Conservation (phyloP, 2,113 vertebrate species). For the Hippoglossus stenolepis region DNA sequence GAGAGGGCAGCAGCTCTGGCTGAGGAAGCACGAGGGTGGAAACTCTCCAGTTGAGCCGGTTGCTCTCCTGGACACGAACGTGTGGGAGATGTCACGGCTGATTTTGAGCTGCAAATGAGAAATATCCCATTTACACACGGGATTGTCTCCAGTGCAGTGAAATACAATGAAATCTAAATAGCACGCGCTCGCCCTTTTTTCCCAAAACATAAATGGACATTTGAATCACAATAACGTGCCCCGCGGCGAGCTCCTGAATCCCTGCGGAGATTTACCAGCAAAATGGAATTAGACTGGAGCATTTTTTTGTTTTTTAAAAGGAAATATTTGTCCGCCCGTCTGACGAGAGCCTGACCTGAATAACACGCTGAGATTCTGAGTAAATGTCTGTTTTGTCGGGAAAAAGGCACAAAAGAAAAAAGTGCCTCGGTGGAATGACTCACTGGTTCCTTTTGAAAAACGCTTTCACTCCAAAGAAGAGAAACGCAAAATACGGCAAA, state of each 20-base stretch:
- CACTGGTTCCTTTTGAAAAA: conserved; percentile 12
- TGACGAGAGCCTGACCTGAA: conserved; percentile 34
- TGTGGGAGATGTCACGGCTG: conserved; percentile 47
- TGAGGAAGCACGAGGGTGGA: conserved; percentile 35
- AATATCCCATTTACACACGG: conserved; percentile 19
- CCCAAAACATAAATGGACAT: conserved; percentile 4
- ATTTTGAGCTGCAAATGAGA: conserved; percentile 43
- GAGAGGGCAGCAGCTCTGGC: conserved; percentile 41
- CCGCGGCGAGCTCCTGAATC: neutral
- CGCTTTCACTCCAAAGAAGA: neutral
- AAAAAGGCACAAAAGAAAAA: neutral
- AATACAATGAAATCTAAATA: conserved; percentile 26
- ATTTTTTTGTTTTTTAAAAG: neutral
- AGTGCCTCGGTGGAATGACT: conserved; percentile 19
- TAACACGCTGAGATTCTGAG: conserved; percentile 1
- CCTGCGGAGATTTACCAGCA: neutral
- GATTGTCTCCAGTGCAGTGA: conserved; percentile 6
- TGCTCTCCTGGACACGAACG: conserved; percentile 51
- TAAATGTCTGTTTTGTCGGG: conserved; percentile 1
- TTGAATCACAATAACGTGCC: conserved; percentile 8
- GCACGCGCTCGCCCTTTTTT: neutral
- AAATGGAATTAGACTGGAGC: conserved; percentile 3
- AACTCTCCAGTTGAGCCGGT: conserved; percentile 51
- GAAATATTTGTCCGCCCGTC: conserved; percentile 19
- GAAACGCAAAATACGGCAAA: neutral